A percentile compares a stretch with the other conserved stretches of the same genome.
These are phyloP conservation scores for Stylophora pistillata DNA, from an alignment of 64 coral and sea anemone species.

Conservation along the genomic window DNA sequence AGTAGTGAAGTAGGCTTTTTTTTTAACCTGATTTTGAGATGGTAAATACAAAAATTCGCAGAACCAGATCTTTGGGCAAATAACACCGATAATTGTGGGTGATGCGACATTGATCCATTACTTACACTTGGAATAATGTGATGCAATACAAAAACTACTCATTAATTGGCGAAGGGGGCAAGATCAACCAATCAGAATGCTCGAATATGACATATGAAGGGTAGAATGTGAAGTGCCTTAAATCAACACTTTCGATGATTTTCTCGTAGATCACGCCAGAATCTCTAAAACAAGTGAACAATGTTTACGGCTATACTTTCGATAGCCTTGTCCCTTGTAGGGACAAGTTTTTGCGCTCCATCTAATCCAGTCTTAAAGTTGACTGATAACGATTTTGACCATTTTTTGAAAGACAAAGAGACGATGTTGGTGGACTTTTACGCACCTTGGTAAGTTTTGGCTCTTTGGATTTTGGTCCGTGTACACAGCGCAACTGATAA, in stretches of 20 bases:
- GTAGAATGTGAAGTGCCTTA: slow-evolving; percentile 21
- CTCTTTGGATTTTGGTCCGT: not conserved
- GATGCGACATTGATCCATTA: not conserved
- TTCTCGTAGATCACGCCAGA: not conserved
- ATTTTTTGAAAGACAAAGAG: slow-evolving; percentile 74
- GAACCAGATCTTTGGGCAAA: not conserved
- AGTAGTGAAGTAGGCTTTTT: no score
- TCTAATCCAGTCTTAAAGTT: slow-evolving; percentile 66
- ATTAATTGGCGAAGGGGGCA: not conserved
- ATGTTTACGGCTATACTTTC: slow-evolving; percentile 22
- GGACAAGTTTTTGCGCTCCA: slow-evolving; percentile 27
- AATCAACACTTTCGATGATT: not conserved
- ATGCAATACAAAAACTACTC: slow-evolving; percentile 9
- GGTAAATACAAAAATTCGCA: not conserved
- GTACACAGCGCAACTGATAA: not conserved
- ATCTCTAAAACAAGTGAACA: not conserved
- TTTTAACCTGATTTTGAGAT: not conserved
- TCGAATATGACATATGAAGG: slow-evolving; percentile 31
- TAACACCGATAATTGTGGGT: not conserved
- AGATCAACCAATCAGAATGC: slow-evolving; percentile 17
- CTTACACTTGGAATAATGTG: not conserved
- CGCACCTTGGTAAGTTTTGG: slow-evolving; percentile 79
- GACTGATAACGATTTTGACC: slow-evolving; percentile 70
- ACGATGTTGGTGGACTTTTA: slow-evolving; percentile 89
- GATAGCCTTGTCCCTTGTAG: slow-evolving; percentile 24